These are phyloP conservation scores for Agapetus fuscipes DNA, from an alignment of 2,888 invertebrate species.

Conservation along the genomic window DNA sequence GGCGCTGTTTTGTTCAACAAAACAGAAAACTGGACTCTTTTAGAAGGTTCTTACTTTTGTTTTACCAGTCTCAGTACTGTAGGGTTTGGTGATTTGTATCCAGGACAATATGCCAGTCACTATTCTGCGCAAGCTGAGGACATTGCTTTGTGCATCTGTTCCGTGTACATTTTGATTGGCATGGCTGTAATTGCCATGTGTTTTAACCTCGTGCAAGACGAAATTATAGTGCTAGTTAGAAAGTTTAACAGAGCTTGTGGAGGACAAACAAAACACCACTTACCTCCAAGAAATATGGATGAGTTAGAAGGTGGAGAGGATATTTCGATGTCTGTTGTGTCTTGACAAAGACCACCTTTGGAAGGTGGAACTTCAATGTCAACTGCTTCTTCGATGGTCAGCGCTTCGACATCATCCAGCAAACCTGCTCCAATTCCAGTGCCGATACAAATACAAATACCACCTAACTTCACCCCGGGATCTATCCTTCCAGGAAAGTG, in stretches of 20 bases:
- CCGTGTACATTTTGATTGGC: constrained; percentile 72
- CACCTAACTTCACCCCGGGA: constrained; percentile 19
- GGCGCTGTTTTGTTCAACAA: constrained; percentile 85
- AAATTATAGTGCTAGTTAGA: constrained; percentile 44
- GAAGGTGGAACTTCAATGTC: constrained; percentile 22
- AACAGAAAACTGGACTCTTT: constrained; percentile 83
- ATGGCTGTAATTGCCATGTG: constrained; percentile 83
- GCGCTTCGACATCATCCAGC: constrained; percentile 13
- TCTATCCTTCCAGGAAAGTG: constrained; percentile 36
- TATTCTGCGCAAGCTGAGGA: constrained; percentile 45
- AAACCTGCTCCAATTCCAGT: constrained; percentile 15
- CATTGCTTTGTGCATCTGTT: constrained; percentile 66
- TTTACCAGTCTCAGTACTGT: constrained; percentile 74
- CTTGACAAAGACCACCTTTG: constrained; percentile 46
- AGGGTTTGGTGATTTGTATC: constrained; percentile 72
- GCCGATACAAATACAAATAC: constrained; percentile 19
- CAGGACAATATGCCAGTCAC: constrained; percentile 47
- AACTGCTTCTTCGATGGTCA: constrained; percentile 13
- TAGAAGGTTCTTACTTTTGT: constrained; percentile 79
- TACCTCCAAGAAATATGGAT: constrained; percentile 34
- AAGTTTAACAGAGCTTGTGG: constrained; percentile 30
- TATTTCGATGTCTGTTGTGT: constrained; percentile 43
- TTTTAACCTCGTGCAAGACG: constrained; percentile 76
- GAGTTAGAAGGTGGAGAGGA: constrained; percentile 42
- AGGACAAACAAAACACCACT: constrained; percentile 18